A percentile compares a stretch with the other conserved stretches of the same genome.
These are phyloP conservation scores for Bibio marci DNA, from an alignment of 2,888 invertebrate genomes.

Conservation along the genomic window DNA sequence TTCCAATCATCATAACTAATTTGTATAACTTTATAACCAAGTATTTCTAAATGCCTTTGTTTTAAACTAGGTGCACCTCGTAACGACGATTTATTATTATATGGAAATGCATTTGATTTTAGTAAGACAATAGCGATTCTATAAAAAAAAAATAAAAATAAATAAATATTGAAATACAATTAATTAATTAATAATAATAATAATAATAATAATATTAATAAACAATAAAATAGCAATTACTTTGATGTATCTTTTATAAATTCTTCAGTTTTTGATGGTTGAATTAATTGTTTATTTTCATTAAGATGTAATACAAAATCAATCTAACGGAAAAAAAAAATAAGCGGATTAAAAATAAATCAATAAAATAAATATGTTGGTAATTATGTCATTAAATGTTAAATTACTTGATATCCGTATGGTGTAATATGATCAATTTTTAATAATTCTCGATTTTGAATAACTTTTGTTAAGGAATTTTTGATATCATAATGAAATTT, in stretches of 20 bases:
- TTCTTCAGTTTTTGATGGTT: constrained; percentile 11
- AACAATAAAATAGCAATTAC: neutral
- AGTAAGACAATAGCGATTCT: constrained; percentile 31
- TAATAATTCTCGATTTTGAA: constrained; percentile 19
- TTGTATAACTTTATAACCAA: constrained; percentile 40
- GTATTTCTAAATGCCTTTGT: constrained; percentile 41
- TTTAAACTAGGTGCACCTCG: constrained; percentile 35
- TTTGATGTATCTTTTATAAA: neutral
- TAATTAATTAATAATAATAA: too few species aligned
- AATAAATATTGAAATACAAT: neutral
- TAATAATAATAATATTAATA: too few species aligned
- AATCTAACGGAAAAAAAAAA: constrained; percentile 10
- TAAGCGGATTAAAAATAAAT: too few species aligned
- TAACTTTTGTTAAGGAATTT: constrained; percentile 15
- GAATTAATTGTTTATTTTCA: constrained; percentile 15
- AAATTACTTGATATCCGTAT: constrained; percentile 22
- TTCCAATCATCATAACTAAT: constrained; percentile 37
- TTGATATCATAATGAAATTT: constrained; percentile 18
- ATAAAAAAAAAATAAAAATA: neutral
- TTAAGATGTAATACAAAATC: constrained; percentile 28
- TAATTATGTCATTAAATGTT: neutral
- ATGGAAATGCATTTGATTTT: constrained; percentile 27
- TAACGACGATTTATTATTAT: constrained; percentile 31
- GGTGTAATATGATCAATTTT: constrained; percentile 26
- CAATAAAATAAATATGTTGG: neutral